Conservation (phyloP, 2,113 vertebrate species). For the Ctenodactylus gundi region DNA sequence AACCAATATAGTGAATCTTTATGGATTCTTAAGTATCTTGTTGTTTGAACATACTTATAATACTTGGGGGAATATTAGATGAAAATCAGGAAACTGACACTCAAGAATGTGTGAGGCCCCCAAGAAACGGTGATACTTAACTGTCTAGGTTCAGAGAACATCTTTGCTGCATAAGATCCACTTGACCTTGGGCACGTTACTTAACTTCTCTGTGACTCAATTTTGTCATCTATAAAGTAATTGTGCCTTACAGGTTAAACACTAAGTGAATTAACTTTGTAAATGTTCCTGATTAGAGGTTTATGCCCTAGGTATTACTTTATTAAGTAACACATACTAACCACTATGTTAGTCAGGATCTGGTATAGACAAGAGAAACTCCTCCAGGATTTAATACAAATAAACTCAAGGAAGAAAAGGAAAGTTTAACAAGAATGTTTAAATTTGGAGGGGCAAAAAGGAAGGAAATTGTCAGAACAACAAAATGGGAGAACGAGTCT, state of each 20-base stretch:
- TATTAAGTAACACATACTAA: neutral
- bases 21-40: neutral
- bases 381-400: neutral
- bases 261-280: neutral
- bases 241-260: neutral
- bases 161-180: neutral
- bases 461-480: neutral
- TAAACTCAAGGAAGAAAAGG: neutral
- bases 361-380: neutral
- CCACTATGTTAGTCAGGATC: neutral
- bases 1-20: neutral
- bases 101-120: neutral
- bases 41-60: neutral
- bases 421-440: neutral
- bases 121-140: no score
- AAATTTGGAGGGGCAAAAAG: neutral
- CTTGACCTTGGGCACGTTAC: neutral
- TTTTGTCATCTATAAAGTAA: neutral
- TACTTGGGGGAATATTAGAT: neutral
- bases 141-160: neutral
- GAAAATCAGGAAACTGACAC: neutral
- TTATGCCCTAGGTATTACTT: neutral
- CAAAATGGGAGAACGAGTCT: neutral
- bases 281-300: neutral
- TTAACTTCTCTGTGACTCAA: neutral